Percentiles rank a stretch among this genome's conserved stretches.
phyloP scores from a whole-genome alignment of 2,113 vertebrate genomes.

The Daboia siamensis region DNA sequence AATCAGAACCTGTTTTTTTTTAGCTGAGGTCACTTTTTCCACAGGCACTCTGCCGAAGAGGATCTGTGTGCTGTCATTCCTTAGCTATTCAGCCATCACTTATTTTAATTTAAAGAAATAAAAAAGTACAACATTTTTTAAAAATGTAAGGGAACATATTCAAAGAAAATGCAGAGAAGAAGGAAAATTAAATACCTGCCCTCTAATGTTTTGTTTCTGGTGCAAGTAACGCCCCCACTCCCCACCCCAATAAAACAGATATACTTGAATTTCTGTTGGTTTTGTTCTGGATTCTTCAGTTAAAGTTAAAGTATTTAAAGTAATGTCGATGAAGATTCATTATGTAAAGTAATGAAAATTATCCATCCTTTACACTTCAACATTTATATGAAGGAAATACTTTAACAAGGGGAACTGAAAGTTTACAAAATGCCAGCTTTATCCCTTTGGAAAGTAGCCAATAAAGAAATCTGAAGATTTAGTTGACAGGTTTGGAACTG shows the following conservation, averaged over 20 bases:
- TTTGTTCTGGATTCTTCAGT: not conserved
- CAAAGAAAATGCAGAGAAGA: not conserved
- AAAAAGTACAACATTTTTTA: not conserved
- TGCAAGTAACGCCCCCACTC: no score
- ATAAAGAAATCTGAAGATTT: not conserved
- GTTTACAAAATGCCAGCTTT: not conserved
- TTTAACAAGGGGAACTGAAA: not conserved
- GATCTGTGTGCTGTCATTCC: not conserved
- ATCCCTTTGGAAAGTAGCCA: not conserved
- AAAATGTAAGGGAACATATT: not conserved
- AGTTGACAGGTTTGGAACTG: not conserved
- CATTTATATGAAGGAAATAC: not conserved
- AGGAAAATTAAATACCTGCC: not conserved
- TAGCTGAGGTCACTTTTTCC: slow-evolving; percentile 24
- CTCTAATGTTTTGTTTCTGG: not conserved
- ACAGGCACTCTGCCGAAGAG: not conserved
- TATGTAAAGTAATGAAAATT: not conserved
- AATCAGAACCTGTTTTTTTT: slow-evolving; percentile 12
- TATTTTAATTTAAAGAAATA: not conserved
- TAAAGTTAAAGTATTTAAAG: not conserved
- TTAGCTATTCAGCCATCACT: not conserved
- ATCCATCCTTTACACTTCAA: not conserved
- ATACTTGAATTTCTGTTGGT: not conserved
- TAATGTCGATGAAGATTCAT: not conserved
- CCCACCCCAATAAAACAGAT: not conserved